These are phyloP conservation scores for Latrodectus hesperus DNA, from an alignment of 2,888 invertebrate species.

Conservation along the genomic window DNA sequence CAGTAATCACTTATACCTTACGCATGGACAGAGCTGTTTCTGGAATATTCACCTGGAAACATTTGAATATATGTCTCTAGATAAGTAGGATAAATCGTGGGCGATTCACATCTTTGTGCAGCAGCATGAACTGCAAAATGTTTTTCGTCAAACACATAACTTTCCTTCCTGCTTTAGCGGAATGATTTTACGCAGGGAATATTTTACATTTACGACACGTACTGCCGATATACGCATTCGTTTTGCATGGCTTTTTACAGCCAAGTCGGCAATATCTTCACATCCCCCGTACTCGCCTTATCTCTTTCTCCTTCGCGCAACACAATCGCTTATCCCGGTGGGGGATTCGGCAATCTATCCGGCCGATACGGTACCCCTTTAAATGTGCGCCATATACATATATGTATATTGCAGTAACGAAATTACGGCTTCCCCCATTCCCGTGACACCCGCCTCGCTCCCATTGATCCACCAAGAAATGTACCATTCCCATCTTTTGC, in stretches of 20 bases:
- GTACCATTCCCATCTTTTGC: not conserved
- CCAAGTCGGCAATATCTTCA: constrained; percentile 24
- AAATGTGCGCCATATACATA: constrained; percentile 26
- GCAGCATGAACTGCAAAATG: too few relatives aligned
- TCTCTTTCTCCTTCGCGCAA: constrained; percentile 22
- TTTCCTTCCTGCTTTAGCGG: not conserved
- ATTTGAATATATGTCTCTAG: not conserved
- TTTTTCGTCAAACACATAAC: not conserved
- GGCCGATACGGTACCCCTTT: not conserved
- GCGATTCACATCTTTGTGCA: not conserved
- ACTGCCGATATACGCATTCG: not conserved
- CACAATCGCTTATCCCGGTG: constrained; percentile 20
- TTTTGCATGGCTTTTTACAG: not conserved
- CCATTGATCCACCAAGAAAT: constrained; percentile 32
- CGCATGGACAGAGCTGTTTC: too few relatives aligned
- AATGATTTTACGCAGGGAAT: constrained; percentile 1
- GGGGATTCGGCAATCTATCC: constrained; percentile 40
- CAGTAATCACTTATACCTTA: too few relatives aligned
- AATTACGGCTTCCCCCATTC: constrained; percentile 21
- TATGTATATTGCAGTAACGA: constrained; percentile 30
- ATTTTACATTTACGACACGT: not conserved
- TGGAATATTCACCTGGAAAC: not conserved
- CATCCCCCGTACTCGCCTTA: constrained; percentile 38
- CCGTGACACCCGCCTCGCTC: not conserved
- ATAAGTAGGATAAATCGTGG: not conserved